Percentiles rank a stretch among this genome's conserved stretches.
Conservation (phyloP, 2,888 invertebrate genomes). For the Bimastos eiseni region DNA sequence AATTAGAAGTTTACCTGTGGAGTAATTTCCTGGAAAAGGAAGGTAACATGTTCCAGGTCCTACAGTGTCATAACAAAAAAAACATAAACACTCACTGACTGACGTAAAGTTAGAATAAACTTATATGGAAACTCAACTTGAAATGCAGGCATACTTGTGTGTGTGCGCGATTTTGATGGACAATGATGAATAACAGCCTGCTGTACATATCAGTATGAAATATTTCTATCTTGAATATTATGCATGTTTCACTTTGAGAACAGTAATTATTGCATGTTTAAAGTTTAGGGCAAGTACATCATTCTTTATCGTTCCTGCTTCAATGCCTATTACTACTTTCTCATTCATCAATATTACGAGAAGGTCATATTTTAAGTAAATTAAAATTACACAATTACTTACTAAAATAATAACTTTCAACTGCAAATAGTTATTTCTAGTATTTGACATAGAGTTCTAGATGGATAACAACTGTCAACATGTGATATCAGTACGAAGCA, state of each 20-base stretch:
- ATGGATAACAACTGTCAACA: background rate
- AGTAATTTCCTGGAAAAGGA: slow-evolving; percentile 16
- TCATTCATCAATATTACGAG: background rate
- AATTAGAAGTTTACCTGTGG: slow-evolving; percentile 8
- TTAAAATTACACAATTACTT: background rate
- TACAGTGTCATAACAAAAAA: background rate
- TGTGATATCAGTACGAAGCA: no score
- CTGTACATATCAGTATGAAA: no score
- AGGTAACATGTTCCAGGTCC: background rate
- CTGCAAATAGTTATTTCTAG: background rate
- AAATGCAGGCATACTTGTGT: background rate
- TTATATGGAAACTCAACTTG: background rate
- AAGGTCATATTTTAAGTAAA: background rate
- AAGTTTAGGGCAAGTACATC: background rate
- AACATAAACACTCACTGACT: background rate
- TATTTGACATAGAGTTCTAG: background rate
- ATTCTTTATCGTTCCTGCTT: background rate
- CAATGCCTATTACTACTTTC: background rate
- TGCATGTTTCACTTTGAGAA: background rate
- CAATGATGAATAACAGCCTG: background rate
- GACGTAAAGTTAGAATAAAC: background rate
- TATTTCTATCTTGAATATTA: background rate
- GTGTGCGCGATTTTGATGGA: no score
- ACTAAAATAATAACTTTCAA: background rate
- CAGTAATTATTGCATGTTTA: background rate